Conservation (phyloP, 2,797 vertebrate genomes). For the Paramormyrops hopkinsi region DNA sequence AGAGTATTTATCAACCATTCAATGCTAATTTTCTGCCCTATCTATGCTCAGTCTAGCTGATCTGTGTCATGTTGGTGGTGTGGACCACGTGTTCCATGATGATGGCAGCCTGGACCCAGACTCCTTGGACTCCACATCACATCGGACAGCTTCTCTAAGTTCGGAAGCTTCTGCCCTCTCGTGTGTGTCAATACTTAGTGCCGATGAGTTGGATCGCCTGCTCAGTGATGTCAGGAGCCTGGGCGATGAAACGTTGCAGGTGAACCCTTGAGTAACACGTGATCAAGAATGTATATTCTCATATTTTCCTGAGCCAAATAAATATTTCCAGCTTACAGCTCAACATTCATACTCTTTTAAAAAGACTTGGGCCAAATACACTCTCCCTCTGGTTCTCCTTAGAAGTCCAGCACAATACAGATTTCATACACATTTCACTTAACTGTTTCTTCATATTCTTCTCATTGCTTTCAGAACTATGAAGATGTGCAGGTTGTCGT, state of each 20-base stretch:
- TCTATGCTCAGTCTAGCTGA: constrained; percentile 55
- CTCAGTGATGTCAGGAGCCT: constrained; percentile 61
- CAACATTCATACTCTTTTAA: background rate
- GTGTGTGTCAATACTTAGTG: constrained; percentile 60
- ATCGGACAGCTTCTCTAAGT: constrained; percentile 58
- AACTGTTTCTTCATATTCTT: background rate
- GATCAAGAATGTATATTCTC: background rate
- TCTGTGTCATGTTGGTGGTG: constrained; percentile 61
- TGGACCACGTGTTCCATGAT: constrained; percentile 38
- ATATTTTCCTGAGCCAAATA: background rate
- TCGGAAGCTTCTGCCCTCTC: constrained; percentile 67
- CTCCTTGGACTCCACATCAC: constrained; percentile 40
- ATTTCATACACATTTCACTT: background rate
- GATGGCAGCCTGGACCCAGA: constrained; percentile 47
- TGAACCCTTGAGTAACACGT: constrained; percentile 30
- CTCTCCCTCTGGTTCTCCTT: background rate
- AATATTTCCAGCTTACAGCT: background rate
- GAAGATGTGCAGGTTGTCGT: constrained; percentile 68
- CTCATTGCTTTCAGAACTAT: constrained; percentile 47
- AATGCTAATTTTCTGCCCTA: background rate
- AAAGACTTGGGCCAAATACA: background rate
- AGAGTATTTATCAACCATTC: background rate
- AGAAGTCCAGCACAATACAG: background rate
- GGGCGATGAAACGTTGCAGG: constrained; percentile 59
- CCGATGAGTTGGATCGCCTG: constrained; percentile 64